Evolutionary conservation across 2,888 invertebrate genomes (phyloP), one percentile per base, ranked within the genome.

Genomic region (Pecten maximus): DNA sequence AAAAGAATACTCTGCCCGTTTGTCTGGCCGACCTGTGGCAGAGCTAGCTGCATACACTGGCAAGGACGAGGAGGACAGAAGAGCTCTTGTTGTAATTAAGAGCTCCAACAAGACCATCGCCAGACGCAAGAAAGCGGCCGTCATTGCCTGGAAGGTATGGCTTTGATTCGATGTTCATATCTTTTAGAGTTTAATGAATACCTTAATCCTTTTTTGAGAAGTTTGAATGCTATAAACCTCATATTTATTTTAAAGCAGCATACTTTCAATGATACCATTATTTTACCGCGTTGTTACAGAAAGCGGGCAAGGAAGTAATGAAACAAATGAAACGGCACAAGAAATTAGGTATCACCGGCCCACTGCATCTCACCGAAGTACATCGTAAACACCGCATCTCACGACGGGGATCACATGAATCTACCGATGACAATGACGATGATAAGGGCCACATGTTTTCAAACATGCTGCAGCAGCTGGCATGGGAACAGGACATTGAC

Each of bases 21-120:
- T 99, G 92, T 94, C 96, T 1, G 93, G 93, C 8, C 93, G 94
- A 15, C 92, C 93, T 40, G 94, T 94, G 35, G 90, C 88, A 44
- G 90, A 91, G 40, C 50, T 91, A 16, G 98, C 98, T 0, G 98
- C 98, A 0, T 95, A 95, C 28, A 93, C 92, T 10, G 98, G 98
- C 0, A 98, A 98, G 93, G 97, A 97, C 39, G 93, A 91, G 39
- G 91, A 92, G n/a, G 94, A 94, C 16, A 92, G 92, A n/a, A 97
- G 99, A 86, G 99, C 99, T 0, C 98, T 99, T 2, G 99, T 99
- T 98, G 99, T 99, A 90, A 99, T 99, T 96, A 99, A 99, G 97
- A 98, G 98, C 94, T 99, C 99, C 96, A 98, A 98, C 93, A 99
- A 99, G 97, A 99, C 99, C 0, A 97, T 98, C 93, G 99, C 99